Percentiles rank a stretch among this genome's conserved stretches.
These are phyloP conservation scores for Caenorhabditis brenneri DNA, from an alignment of 1,140 invertebrate genomes.

Conservation along the genomic window DNA sequence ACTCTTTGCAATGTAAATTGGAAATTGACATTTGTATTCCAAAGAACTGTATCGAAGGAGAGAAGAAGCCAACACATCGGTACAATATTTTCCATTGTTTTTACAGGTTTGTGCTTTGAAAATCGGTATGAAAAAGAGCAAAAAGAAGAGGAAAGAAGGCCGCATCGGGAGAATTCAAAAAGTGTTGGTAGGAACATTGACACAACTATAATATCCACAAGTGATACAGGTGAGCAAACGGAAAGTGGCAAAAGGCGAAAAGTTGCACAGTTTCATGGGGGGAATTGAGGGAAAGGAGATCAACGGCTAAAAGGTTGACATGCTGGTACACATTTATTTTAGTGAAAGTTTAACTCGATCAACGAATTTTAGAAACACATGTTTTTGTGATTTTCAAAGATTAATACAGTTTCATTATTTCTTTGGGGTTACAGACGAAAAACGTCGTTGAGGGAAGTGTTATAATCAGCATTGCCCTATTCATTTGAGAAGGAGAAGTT, in stretches of 20 bases:
- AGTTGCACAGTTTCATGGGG: neutral
- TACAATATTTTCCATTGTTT: neutral
- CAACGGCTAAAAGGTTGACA: slow-evolving; percentile 18
- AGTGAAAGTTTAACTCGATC: neutral
- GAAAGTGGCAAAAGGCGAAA: slow-evolving; percentile 26
- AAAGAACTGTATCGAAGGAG: neutral
- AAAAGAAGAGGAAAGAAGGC: neutral
- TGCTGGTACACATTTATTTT: neutral
- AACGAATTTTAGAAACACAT: too few relatives aligned
- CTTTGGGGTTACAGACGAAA: too few relatives aligned
- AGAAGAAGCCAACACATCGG: neutral
- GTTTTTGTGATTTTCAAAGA: too few relatives aligned
- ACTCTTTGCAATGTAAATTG: neutral
- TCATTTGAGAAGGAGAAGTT: too few relatives aligned
- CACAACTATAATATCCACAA: neutral
- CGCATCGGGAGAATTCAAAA: neutral
- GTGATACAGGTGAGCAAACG: slow-evolving; percentile 32
- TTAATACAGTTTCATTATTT: too few relatives aligned
- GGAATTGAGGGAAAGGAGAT: neutral
- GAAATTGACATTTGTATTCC: slow-evolving; percentile 36
- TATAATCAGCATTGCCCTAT: too few relatives aligned
- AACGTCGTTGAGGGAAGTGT: too few relatives aligned
- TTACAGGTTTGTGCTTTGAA: neutral
- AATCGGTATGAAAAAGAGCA: neutral
- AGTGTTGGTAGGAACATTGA: slow-evolving; percentile 16